Evolutionary conservation across 1,140 invertebrate species (phyloP).

Genomic region (Pseudomyrmex concolor): DNA sequence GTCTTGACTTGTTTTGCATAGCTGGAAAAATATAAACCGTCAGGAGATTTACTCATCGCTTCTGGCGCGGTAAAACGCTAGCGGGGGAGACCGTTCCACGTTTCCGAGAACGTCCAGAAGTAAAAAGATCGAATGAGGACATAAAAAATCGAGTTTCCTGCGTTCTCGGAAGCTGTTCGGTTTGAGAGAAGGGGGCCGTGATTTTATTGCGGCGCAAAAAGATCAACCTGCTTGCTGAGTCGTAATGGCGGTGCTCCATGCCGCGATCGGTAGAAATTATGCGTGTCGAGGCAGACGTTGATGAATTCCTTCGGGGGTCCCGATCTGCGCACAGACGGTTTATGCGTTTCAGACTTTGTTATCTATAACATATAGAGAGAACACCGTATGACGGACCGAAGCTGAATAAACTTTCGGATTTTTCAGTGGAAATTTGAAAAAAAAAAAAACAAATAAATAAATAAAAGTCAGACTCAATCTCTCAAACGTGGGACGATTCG

Average conservation of each 20-base stretch:
- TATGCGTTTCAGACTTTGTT: constrained; percentile 84
- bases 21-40: constrained; percentile 74
- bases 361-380: constrained; percentile 80
- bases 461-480: too few relatives aligned
- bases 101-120: constrained; percentile 8
- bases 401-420: background rate
- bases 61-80: constrained; percentile 11
- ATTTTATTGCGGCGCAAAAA: constrained; percentile 36
- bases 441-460: too few relatives aligned
- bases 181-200: background rate
- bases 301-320: constrained; percentile 83
- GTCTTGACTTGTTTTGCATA: constrained; percentile 91
- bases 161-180: constrained; percentile 24
- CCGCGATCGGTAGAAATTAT: constrained; percentile 90
- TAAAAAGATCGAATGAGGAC: too few relatives aligned
- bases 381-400: constrained; percentile 18
- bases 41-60: background rate
- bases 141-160: constrained; percentile 20
- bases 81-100: background rate
- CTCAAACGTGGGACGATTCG: constrained; percentile 35
- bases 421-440: too few relatives aligned
- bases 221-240: constrained; percentile 88
- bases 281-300: constrained; percentile 88
- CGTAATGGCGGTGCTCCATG: constrained; percentile 90
- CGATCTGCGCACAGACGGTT: constrained; percentile 84